Conservation (phyloP, 2,113 vertebrate species). For the Amphilophus citrinellus region DNA sequence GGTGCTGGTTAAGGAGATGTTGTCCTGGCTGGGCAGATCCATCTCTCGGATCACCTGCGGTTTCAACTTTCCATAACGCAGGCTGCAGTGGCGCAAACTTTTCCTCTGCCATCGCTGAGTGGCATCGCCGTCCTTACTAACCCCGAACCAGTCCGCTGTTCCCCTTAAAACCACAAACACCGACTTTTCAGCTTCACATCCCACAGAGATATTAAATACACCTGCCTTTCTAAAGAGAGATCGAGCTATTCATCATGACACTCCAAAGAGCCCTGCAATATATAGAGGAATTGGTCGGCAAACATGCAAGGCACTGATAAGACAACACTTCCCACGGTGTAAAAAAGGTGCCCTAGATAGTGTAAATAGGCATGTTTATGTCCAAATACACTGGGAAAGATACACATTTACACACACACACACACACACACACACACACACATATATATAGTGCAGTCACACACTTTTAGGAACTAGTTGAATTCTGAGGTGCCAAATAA, state of each 20-base stretch:
- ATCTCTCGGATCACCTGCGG: conserved; percentile 96
- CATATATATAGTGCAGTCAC: not conserved
- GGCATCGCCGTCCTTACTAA: conserved; percentile 94
- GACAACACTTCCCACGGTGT: conserved; percentile 23
- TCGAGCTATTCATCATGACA: not conserved
- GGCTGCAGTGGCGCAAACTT: conserved; percentile 97
- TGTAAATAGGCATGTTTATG: conserved; percentile 65
- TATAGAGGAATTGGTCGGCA: conserved; percentile 14
- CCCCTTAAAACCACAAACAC: conserved; percentile 85
- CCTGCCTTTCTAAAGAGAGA: conserved; percentile 16
- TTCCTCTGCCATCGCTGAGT: conserved; percentile 99
- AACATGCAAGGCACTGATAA: conserved; percentile 57
- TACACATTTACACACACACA: not conserved
- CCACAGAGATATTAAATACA: not conserved
- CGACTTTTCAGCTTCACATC: conserved; percentile 33
- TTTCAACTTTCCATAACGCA: conserved; percentile 96
- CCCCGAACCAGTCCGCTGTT: conserved; percentile 98
- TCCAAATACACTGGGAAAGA: conserved; percentile 27
- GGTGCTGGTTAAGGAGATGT: conserved; percentile 94
- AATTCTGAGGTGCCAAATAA: conserved; percentile 28
- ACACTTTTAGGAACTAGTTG: conserved; percentile 5
- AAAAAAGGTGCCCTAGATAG: conserved; percentile 40
- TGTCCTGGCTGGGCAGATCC: conserved; percentile 98
- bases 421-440: not conserved
- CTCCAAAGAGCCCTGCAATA: not conserved